Base-by-base conservation (phyloP, 2,113 vertebrate genomes). In the Catharus fuscescens region DNA sequence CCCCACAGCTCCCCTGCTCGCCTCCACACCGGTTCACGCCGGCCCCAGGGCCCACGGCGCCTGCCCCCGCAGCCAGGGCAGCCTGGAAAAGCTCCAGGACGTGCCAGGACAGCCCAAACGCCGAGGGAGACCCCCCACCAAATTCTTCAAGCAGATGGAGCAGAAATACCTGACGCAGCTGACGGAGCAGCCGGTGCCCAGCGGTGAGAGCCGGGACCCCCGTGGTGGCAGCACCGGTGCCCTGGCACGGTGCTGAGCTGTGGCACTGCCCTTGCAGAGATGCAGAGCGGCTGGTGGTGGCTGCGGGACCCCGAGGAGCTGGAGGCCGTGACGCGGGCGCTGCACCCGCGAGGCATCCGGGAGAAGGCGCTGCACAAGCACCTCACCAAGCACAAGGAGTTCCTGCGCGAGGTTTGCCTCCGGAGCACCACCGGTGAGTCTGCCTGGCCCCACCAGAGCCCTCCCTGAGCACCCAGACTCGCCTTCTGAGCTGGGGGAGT, bases 231-330 rank as follows among this genome's bases (percentile, higher is more conserved):
- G 34, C 34, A 8, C 34, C 0, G 54, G 28, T 5, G n/a, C 7
- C 32, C n/a, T 2, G 23, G 67, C 18, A 0, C 10, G 7, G 36
- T 1, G 52, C 83, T 81, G 80, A 69, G 38, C 73, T 3, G 3
- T 20, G 42, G 57, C 31, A 0, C 7, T 42, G 76, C 10, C 50
- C 78, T 87, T 93, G 44, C 96, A 99, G 99, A 98, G 67, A 99
- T 99, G 99, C 97, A 97, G 91, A 98, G 98, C 2, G 99, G 99
- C 29, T 99, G 99, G 99, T 99, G 99, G 99, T 99, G 99, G 99
- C 98, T 99, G 96, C 98, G 95, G 96, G 98, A 98, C 44, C 98
- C 98, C 25, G 98, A 98, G 72, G 98, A 98, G 71, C 95, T 99
- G 74, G 98, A 98, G 34, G 97, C 87, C 10, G 98, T 98, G 67